Percentiles rank a stretch among this genome's conserved stretches.
Conservation (phyloP, 2,888 invertebrate genomes). For the Cheilosia scutellata region DNA sequence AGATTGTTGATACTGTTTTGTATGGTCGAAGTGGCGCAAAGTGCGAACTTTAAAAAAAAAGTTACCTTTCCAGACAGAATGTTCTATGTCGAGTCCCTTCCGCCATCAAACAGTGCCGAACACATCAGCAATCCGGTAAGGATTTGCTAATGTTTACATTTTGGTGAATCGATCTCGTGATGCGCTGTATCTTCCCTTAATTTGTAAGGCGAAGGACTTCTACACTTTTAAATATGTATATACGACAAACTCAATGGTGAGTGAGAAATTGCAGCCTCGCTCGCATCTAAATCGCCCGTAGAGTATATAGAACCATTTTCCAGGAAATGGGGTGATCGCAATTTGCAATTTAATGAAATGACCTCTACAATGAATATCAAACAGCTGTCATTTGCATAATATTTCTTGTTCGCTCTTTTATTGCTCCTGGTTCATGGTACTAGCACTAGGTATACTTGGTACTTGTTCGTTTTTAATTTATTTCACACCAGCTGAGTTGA, state of each 20-base stretch:
- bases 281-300: not conserved
- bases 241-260: slow-evolving; percentile 1
- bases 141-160: slow-evolving; percentile 52
- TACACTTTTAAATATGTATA: not conserved
- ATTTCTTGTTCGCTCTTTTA: slow-evolving; percentile 33
- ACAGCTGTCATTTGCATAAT: slow-evolving; percentile 75
- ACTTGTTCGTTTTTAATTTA: not conserved
- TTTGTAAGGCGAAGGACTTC: slow-evolving; percentile 15
- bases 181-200: not conserved
- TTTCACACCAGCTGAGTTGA: not conserved
- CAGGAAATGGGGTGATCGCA: slow-evolving; percentile 54
- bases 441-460: not conserved
- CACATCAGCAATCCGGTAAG: slow-evolving; percentile 23
- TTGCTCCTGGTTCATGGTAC: not conserved
- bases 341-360: slow-evolving; percentile 77
- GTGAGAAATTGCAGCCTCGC: slow-evolving; percentile 11
- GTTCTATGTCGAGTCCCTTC: slow-evolving; percentile 27
- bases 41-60: not conserved
- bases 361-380: slow-evolving; percentile 75
- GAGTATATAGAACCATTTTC: not conserved
- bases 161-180: slow-evolving; percentile 27
- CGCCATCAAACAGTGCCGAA: not conserved
- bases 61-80: slow-evolving; percentile 6
- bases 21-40: not conserved
- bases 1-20: slow-evolving; percentile 40